A percentile compares a stretch with the other conserved stretches of the same genome.
phyloP scores from a whole-genome alignment of 2,113 vertebrate genomes.

The Oncorhynchus masou region DNA sequence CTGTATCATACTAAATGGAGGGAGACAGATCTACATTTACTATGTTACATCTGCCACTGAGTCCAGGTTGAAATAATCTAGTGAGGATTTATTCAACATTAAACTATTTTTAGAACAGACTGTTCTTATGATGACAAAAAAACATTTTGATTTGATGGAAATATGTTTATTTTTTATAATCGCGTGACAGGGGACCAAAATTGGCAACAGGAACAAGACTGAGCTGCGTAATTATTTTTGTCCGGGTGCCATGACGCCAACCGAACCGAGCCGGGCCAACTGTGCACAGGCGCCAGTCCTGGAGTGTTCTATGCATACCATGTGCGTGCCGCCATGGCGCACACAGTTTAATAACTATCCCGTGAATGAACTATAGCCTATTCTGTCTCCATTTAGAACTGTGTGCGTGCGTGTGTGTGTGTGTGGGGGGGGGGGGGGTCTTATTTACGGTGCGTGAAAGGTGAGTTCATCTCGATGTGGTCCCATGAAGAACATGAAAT shows the following conservation, averaged over 20 bases:
- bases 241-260: background rate
- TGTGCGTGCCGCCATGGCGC: slow-evolving; percentile 28
- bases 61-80: no score
- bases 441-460: no score
- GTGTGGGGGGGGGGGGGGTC: no score
- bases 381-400: slow-evolving; percentile 62
- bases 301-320: slow-evolving; percentile 42
- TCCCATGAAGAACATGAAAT: no score
- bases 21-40: no score
- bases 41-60: no score
- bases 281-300: slow-evolving; percentile 60
- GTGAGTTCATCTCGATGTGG: no score
- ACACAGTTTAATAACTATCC: slow-evolving; percentile 46
- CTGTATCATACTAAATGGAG: no score
- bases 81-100: no score
- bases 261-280: slow-evolving; percentile 33
- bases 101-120: no score
- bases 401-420: no score
- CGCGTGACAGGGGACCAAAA: background rate
- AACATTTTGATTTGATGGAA: background rate
- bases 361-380: slow-evolving; percentile 39
- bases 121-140: background rate
- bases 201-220: background rate
- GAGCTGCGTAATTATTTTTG: background rate
- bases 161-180: background rate